Percentiles rank a stretch among this genome's conserved stretches.
Conservation (phyloP, 1,140 invertebrate species). For the Drosophila navojoa region DNA sequence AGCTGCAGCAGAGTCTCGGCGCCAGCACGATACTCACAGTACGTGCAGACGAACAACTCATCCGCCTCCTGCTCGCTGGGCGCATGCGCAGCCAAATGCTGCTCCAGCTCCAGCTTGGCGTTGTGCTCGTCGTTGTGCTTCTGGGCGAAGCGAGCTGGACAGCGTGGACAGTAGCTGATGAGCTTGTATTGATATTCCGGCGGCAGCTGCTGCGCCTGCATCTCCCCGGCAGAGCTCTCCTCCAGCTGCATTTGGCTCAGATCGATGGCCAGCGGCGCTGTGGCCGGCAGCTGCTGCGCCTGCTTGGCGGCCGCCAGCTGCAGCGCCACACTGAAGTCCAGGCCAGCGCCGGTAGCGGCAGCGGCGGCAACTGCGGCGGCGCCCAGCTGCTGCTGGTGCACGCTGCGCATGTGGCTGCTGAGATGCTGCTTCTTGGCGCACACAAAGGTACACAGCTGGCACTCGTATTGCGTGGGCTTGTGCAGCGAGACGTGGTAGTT, state of each 20-base stretch:
- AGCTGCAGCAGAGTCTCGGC: constrained; percentile 89
- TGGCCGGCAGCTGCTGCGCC: constrained; percentile 49
- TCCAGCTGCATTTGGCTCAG: constrained; percentile 59
- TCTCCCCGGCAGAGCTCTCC: constrained; percentile 17
- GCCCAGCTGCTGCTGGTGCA: constrained; percentile 71
- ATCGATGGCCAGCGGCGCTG: constrained; percentile 56
- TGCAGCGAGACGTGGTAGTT: constrained; percentile 94
- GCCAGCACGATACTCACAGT: constrained; percentile 91
- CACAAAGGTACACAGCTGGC: constrained; percentile 92
- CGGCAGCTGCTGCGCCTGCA: constrained; percentile 56
- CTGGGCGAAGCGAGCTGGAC: constrained; percentile 89
- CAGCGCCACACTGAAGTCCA: constrained; percentile 83
- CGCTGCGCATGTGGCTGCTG: constrained; percentile 88
- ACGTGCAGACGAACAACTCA: constrained; percentile 87
- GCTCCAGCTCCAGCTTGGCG: constrained; percentile 82
- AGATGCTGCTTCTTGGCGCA: constrained; percentile 91
- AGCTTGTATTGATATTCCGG: constrained; percentile 82
- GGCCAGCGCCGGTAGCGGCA: constrained; percentile 12
- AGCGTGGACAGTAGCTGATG: constrained; percentile 87
- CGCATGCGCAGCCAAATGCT: constrained; percentile 86
- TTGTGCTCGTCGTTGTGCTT: constrained; percentile 85
- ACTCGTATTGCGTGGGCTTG: constrained; percentile 90
- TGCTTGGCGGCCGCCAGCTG: constrained; percentile 80
- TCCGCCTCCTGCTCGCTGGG: constrained; percentile 59
- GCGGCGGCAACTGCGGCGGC: constrained; percentile 21